A percentile compares a stretch with the other conserved stretches of the same genome.
Conservation (phyloP, 2,113 vertebrate genomes). For the Tenrec ecaudatus region DNA sequence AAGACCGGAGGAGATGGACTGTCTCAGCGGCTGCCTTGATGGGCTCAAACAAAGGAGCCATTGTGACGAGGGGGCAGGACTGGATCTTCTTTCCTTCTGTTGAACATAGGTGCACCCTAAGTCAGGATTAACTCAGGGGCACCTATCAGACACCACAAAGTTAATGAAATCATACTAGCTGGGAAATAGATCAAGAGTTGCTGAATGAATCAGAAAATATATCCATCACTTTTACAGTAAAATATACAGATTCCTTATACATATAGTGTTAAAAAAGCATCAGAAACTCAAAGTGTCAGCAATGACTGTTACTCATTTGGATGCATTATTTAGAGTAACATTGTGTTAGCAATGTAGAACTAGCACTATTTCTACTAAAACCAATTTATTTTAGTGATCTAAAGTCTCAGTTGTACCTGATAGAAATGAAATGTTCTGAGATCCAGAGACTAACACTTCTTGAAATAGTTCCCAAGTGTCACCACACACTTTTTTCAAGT, state of each 20-base stretch:
- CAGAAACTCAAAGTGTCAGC: not conserved
- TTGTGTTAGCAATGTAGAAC: slow-evolving; percentile 4
- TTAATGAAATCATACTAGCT: not conserved
- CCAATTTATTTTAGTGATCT: not conserved
- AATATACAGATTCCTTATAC: not conserved
- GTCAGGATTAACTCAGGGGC: too few relatives aligned
- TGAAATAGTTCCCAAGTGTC: not conserved
- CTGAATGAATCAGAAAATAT: not conserved
- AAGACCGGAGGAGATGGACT: too few relatives aligned
- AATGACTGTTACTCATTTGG: not conserved
- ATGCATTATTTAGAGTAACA: not conserved
- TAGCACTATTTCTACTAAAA: not conserved
- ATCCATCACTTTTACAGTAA: not conserved
- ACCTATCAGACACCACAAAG: not conserved
- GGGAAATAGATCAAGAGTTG: not conserved
- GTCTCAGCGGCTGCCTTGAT: too few relatives aligned
- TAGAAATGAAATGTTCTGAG: slow-evolving; percentile 31
- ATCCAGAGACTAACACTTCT: not conserved
- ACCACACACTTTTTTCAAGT: not conserved
- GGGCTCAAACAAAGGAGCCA: too few relatives aligned
- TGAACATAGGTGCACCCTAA: too few relatives aligned
- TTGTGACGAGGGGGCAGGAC: too few relatives aligned
- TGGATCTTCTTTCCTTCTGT: too few relatives aligned
- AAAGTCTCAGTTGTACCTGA: not conserved
- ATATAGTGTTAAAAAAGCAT: slow-evolving; percentile 9